These are phyloP conservation scores for Xenus cinereus DNA, from an alignment of 2,113 vertebrate species.

Conservation along the genomic window DNA sequence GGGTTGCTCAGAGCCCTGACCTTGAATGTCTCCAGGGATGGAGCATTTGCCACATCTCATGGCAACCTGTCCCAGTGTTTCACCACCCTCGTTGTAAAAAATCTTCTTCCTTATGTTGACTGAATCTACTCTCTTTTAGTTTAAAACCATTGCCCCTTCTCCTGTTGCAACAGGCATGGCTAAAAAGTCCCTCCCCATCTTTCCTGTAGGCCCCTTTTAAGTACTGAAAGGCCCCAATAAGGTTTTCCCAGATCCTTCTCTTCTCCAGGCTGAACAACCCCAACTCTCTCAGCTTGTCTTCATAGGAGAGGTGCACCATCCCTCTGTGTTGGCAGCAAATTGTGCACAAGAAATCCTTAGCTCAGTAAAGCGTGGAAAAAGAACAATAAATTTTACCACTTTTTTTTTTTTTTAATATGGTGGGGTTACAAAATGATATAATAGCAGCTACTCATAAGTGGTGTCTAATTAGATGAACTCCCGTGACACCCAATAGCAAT, in stretches of 20 bases:
- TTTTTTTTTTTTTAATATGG: background rate
- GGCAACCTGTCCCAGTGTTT: background rate
- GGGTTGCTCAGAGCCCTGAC: background rate
- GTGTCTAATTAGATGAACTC: background rate
- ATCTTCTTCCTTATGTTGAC: background rate
- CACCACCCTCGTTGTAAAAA: background rate
- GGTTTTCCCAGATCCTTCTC: background rate
- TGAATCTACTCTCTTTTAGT: background rate
- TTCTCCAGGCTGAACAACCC: background rate
- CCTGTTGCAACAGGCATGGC: fast-evolving
- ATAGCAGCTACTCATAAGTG: background rate
- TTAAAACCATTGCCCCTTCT: background rate
- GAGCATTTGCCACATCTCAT: background rate
- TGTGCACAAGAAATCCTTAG: background rate
- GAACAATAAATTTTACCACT: background rate
- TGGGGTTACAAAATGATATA: background rate
- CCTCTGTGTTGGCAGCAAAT: background rate
- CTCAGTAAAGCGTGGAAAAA: background rate
- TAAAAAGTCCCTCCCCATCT: background rate
- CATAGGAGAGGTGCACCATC: background rate
- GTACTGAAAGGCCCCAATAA: background rate
- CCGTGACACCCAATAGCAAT: background rate
- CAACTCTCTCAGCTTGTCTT: background rate
- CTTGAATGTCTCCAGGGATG: background rate
- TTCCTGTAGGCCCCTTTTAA: background rate